Percentiles rank a stretch among this genome's conserved stretches.
These are phyloP conservation scores for Notothenia rossii DNA, from an alignment of 2,113 vertebrate species.

Conservation along the genomic window DNA sequence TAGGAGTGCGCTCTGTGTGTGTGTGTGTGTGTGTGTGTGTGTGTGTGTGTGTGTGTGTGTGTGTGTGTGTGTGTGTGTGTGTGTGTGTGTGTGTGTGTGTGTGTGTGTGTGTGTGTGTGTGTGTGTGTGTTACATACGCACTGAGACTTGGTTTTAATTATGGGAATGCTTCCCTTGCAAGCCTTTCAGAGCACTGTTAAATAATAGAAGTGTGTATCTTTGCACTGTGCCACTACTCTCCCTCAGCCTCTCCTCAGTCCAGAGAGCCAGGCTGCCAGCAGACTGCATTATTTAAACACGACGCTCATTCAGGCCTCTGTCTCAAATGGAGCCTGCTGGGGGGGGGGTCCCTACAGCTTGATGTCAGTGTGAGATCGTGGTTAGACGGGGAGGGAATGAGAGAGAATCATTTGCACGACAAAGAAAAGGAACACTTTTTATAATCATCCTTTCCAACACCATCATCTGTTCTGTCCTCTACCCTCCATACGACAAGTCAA, in stretches of 20 bases:
- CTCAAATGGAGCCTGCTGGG: slow-evolving; percentile 14
- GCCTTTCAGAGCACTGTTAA: slow-evolving; percentile 55
- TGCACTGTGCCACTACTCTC: slow-evolving; percentile 36
- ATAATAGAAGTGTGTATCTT: slow-evolving; percentile 69
- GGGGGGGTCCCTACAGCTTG: slow-evolving; percentile 4
- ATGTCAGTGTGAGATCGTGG: slow-evolving; percentile 19
- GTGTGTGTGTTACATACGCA: not conserved
- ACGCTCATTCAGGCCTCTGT: slow-evolving; percentile 47
- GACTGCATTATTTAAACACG: slow-evolving; percentile 74
- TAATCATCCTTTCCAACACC: slow-evolving; percentile 10
- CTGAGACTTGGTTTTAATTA: slow-evolving; percentile 15
- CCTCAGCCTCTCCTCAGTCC: slow-evolving; percentile 28
- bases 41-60: too few species aligned
- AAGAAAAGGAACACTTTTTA: slow-evolving; percentile 1
- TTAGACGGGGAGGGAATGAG: not conserved
- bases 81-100: slow-evolving; percentile 1
- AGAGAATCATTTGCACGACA: not conserved
- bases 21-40: too few species aligned
- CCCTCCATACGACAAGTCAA: not conserved
- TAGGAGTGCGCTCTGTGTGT: not conserved
- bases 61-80: slow-evolving; percentile 1
- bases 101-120: not conserved
- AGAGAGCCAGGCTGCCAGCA: slow-evolving; percentile 24
- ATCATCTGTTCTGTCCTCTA: not conserved
- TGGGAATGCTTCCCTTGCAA: slow-evolving; percentile 18